Evolutionary conservation across 2,888 invertebrate genomes (phyloP), one percentile per base, ranked within the genome.

Genomic region (Acleris holmiana): DNA sequence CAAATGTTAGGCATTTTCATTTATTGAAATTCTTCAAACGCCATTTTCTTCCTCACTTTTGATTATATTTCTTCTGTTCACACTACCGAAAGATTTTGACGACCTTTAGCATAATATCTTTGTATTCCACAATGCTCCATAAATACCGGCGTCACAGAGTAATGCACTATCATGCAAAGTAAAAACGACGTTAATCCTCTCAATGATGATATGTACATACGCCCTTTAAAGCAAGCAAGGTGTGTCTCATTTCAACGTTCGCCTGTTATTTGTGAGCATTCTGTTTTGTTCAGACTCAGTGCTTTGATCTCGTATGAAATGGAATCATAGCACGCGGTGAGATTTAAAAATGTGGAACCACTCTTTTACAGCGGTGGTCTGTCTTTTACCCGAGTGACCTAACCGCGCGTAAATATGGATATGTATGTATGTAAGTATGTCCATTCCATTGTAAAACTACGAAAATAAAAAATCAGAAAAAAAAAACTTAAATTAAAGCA

Each of bases 231-330:
- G 15, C 18, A 40, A 29, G 44, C 65, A 67, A 67, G 58, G 60
- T 68, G 66, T 64, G 59, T 68, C 69, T 68, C 68, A 70, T 73
- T 75, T 72, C 74, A 72, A 73, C 72, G 71, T 69, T 66, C 59
- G 65, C 70, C 68, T 72, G 70, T 69, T 75, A 73, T 76, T 73
- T 73, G 71, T 67, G 61, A 72, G 59, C 64, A 60, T 71, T 70
- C 67, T 72, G 70, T 72, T 75, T 73, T 71, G 46, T 73, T 68
- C 69, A 67, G 66, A 66, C 40, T 19, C 61, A 60, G 62, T 19
- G 46, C 65, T 69, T 72, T 72, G 70, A 72, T 72, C 64, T 69
- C 66, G 49, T 48, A 57, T 66, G 64, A 67, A 69, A 70, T 53
- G 64, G 63, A 68, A 70, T 67, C 54, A 66, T n/a, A 29, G 29